Percentiles rank a stretch among this genome's conserved stretches.
These are phyloP conservation scores for Lepidochrysops patricia DNA, from an alignment of 2,888 invertebrate genomes.

Conservation along the genomic window DNA sequence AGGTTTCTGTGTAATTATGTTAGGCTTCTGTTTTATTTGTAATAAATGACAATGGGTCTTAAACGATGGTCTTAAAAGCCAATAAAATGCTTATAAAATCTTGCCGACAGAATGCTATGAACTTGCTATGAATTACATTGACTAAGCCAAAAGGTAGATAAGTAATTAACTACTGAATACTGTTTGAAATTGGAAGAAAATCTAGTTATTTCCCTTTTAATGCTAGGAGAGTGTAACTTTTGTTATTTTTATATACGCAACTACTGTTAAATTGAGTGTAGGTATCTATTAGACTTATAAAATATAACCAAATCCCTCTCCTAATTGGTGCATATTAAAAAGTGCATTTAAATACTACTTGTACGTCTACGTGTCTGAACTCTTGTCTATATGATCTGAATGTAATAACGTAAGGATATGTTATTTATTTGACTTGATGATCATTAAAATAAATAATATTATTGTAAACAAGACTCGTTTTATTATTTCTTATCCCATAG, in stretches of 20 bases:
- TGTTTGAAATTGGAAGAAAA: neutral
- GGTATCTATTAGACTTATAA: too few relatives aligned
- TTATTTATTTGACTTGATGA: constrained; percentile 38
- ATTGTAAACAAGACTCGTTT: constrained; percentile 16
- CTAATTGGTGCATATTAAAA: neutral
- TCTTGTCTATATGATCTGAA: constrained; percentile 39
- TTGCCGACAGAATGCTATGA: too few relatives aligned
- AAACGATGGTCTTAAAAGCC: neutral
- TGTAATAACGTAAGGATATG: constrained; percentile 34
- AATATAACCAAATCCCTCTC: neutral
- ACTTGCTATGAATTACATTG: too few relatives aligned
- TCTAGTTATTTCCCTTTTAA: neutral
- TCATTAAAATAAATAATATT: constrained; percentile 25
- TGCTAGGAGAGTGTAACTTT: neutral
- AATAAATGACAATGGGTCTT: neutral
- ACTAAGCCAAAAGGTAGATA: too few relatives aligned
- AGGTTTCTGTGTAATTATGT: constrained; percentile 15
- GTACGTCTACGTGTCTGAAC: too few relatives aligned
- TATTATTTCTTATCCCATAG: constrained; percentile 23
- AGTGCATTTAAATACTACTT: constrained; percentile 28
- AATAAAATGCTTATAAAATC: too few relatives aligned
- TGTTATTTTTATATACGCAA: too few relatives aligned
- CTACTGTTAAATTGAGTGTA: too few relatives aligned
- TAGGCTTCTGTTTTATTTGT: neutral
- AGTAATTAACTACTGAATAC: too few relatives aligned